These are phyloP conservation scores for Phoxinus dragarum DNA, from an alignment of 2,797 vertebrate species.

Conservation along the genomic window DNA sequence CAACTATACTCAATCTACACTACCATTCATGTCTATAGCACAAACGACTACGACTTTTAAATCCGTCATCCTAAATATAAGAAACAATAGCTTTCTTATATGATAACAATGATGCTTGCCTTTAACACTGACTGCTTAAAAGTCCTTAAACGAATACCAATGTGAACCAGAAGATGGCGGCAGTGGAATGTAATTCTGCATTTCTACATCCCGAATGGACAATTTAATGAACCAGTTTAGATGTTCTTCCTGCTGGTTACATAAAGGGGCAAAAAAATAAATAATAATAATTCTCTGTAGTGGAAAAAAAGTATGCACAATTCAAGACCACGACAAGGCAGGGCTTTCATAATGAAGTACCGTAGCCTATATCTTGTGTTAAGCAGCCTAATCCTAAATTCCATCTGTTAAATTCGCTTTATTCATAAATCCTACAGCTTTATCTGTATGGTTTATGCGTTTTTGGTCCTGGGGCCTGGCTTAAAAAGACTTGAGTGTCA, in stretches of 20 bases:
- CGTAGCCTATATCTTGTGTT: background rate
- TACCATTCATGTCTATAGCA: background rate
- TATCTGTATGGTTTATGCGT: background rate
- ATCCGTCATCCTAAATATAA: background rate
- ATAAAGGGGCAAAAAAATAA: background rate
- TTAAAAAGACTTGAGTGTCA: conserved; percentile 7
- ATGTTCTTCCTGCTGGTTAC: background rate
- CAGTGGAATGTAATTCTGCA: conserved; percentile 23
- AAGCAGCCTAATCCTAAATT: background rate
- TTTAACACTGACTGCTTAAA: background rate
- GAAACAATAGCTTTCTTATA: background rate
- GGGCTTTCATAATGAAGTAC: background rate
- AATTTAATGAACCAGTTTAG: background rate
- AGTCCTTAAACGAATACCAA: background rate
- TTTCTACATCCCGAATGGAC: background rate
- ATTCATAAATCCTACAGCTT: background rate
- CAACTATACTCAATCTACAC: background rate
- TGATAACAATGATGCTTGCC: background rate
- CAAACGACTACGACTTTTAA: background rate
- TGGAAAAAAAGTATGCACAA: background rate
- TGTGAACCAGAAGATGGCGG: conserved; percentile 50
- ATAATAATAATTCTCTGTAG: background rate
- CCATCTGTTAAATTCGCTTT: background rate
- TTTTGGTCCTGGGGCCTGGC: background rate
- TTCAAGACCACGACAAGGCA: background rate